phyloP scores from a whole-genome alignment of 2,797 vertebrate genomes.

The Crocodylus rhombifer region DNA sequence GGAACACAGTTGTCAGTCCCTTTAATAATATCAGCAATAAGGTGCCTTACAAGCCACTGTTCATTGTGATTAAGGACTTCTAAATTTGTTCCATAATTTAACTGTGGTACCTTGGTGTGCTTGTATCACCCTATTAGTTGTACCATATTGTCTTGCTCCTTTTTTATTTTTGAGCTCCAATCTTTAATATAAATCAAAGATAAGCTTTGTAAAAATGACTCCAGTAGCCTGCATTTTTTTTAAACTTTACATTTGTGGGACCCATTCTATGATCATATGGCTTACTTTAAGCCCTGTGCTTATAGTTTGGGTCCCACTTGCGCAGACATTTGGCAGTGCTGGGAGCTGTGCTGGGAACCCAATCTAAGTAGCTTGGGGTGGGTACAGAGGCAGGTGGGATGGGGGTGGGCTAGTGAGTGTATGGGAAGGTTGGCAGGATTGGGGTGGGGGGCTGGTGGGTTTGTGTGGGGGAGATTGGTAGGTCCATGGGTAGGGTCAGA shows the following conservation, averaged over 20 bases:
- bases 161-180: conserved; percentile 50
- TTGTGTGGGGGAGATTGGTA: too few species aligned
- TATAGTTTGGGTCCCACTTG: too few species aligned
- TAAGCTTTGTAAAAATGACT: conserved; percentile 52
- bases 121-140: conserved; percentile 11
- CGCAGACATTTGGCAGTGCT: too few species aligned
- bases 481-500: too few species aligned
- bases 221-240: conserved; percentile 66
- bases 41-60: conserved; percentile 17
- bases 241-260: neutral
- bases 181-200: conserved; percentile 44
- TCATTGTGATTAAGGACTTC: conserved; percentile 30
- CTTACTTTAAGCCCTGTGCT: too few species aligned
- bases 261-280: too few species aligned
- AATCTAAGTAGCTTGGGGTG: too few species aligned
- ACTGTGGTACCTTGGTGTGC: conserved; percentile 7
- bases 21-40: conserved; percentile 40
- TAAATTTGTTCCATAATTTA: conserved; percentile 1
- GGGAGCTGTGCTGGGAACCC: too few species aligned
- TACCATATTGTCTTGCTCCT: conserved; percentile 22
- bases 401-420: too few species aligned
- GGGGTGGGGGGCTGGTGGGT: too few species aligned
- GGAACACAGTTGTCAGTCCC: neutral
- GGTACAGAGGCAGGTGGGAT: too few species aligned
- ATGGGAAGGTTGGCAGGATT: too few species aligned